Evolutionary conservation across 2,113 vertebrate genomes (phyloP), one percentile per base, ranked within the genome.

Genomic region (Erpornis zantholeuca): DNA sequence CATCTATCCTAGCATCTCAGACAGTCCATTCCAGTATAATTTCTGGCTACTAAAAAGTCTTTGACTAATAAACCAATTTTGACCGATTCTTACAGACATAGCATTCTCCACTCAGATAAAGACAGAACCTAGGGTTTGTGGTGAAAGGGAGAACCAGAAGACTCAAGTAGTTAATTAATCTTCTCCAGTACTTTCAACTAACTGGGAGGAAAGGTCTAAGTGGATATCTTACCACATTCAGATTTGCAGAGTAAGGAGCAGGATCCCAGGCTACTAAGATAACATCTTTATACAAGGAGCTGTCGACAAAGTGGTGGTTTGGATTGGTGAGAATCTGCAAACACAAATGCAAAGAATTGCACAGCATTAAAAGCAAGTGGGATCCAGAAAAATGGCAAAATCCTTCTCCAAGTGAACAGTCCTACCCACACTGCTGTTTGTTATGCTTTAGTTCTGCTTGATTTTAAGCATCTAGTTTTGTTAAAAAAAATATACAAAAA

Each of bases 201-300:
- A 10, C 11, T 68, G 21, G 36, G 22, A 65, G 65, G 15, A 69
- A 64, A 86, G 4, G 6, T 78, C 24, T 35, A 77, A 66, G 63
- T 24, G 78, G 49, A 35, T 31, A 82, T 89, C 98, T 97, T 97
- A 99, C 99, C 98, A 99, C 98, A 28, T 98, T 97, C 77, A 99
- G 97, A 96, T 99, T 98, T 89, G 99, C 98, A 27, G 98, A 97
- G 93, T 99, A 99, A 17, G 99, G 99, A 33, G 99, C 99, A 60
- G 99, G 99, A 94, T 99, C 99, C 99, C 99, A 99, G 49, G 99
- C 99, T 90, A 99, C 98, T 97, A 99, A 97, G 68, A 98, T 98
- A 81, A 99, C 98, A 77, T 99, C 98, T 98, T 99, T 99, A 95
- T 99, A 99, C 88, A 99, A 98, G 9, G 98, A 98, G 90, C 98